These are phyloP conservation scores for Lepus townsendii DNA, from an alignment of 2,797 vertebrate genomes.

Conservation along the genomic window DNA sequence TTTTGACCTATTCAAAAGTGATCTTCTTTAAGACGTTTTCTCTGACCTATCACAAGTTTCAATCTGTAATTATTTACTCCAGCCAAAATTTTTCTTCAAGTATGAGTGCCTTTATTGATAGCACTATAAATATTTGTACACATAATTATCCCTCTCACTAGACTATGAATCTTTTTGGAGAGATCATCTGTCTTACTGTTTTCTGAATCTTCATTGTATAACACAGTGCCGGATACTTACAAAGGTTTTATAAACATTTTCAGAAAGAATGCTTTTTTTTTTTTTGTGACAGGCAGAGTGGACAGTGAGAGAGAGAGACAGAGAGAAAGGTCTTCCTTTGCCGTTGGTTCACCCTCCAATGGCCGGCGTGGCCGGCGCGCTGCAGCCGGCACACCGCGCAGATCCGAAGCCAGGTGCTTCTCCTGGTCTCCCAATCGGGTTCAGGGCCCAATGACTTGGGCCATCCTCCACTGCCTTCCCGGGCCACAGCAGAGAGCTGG, in stretches of 20 bases:
- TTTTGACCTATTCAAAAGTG: conserved; percentile 49
- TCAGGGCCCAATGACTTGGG: too few relatives aligned
- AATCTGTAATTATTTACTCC: conserved; percentile 8
- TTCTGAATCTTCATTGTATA: conserved; percentile 16
- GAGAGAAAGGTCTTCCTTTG: too few relatives aligned
- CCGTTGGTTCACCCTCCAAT: too few relatives aligned
- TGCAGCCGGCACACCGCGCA: too few relatives aligned
- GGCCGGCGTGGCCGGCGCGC: too few relatives aligned
- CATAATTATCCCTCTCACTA: neutral
- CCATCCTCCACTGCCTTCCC: too few relatives aligned
- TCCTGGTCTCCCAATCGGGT: too few relatives aligned
- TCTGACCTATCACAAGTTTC: neutral
- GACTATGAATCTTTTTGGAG: conserved; percentile 2
- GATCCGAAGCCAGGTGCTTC: too few relatives aligned
- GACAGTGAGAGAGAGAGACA: too few relatives aligned
- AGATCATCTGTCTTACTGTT: neutral
- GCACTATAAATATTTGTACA: neutral
- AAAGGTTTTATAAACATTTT: conserved; percentile 33
- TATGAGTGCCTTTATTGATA: neutral
- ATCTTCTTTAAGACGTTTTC: conserved; percentile 11
- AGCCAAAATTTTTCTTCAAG: neutral
- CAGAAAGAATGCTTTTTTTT: neutral
- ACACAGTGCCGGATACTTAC: neutral
- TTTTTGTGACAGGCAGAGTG: too few relatives aligned
- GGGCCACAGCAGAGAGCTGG: too few relatives aligned